phyloP scores from a whole-genome alignment of 2,888 invertebrate species.

The Caenorhabditis imperialis region DNA sequence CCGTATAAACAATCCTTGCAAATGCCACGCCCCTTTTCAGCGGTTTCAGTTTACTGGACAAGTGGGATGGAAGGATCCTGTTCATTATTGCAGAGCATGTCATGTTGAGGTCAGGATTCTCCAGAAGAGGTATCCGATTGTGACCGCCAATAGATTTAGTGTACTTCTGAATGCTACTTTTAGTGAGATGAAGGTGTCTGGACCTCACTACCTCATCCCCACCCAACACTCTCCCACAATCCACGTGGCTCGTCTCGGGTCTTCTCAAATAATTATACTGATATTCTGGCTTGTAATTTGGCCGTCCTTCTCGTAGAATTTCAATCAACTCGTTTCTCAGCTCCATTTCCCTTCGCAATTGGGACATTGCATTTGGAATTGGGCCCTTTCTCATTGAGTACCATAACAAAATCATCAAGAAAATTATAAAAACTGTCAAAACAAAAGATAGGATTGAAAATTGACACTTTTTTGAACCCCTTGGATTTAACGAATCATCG shows the following conservation, averaged over 20 bases:
- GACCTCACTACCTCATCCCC: conserved; percentile 42
- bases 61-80: conserved; percentile 18
- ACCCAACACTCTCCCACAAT: conserved; percentile 34
- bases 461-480: too few species aligned
- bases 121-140: conserved; percentile 26
- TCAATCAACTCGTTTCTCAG: too few species aligned
- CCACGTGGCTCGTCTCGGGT: conserved; percentile 36
- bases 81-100: conserved; percentile 27
- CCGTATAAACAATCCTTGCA: conserved; percentile 56
- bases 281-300: too few species aligned
- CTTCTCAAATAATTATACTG: conserved; percentile 27
- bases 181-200: too few species aligned
- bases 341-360: too few species aligned
- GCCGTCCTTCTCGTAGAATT: too few species aligned
- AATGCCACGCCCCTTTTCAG: conserved; percentile 56
- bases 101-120: conserved; percentile 29
- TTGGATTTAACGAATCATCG: too few species aligned
- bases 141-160: conserved; percentile 14
- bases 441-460: too few species aligned
- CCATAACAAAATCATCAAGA: too few species aligned
- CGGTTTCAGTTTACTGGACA: conserved; percentile 8
- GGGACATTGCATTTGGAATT: too few species aligned
- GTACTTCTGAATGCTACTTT: conserved; percentile 23
- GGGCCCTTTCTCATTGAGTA: too few species aligned
- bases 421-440: too few species aligned